These are phyloP conservation scores for Bovichtus diacanthus DNA, from an alignment of 2,797 vertebrate species.

Conservation along the genomic window DNA sequence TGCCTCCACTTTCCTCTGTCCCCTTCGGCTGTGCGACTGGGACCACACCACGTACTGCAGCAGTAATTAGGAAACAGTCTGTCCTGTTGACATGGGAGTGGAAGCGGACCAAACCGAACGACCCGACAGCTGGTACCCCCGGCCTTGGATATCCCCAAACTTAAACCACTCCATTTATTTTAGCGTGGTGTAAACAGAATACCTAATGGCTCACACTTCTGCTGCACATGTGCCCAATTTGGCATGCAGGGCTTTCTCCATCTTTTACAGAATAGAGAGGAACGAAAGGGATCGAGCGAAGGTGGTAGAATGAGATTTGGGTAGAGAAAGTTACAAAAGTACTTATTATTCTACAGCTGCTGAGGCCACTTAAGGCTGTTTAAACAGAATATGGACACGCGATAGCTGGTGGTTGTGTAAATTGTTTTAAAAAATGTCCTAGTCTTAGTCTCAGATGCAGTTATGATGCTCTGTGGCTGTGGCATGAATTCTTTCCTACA, in stretches of 20 bases:
- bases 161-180: slow-evolving; percentile 82
- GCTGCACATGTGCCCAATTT: slow-evolving; percentile 77
- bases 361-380: slow-evolving; percentile 57
- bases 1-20: slow-evolving; percentile 78
- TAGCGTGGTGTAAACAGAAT: slow-evolving; percentile 83
- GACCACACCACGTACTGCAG: slow-evolving; percentile 72
- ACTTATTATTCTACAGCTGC: slow-evolving; percentile 70
- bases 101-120: slow-evolving; percentile 74
- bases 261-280: slow-evolving; percentile 48
- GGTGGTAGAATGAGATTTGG: slow-evolving; percentile 19
- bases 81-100: slow-evolving; percentile 79
- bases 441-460: slow-evolving; percentile 7
- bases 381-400: slow-evolving; percentile 37
- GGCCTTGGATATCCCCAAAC: slow-evolving; percentile 78
- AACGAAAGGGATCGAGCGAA: slow-evolving; percentile 15
- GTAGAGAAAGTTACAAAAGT: slow-evolving; percentile 44
- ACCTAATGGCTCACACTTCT: slow-evolving; percentile 81
- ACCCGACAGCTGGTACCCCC: slow-evolving; percentile 78
- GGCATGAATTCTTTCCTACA: slow-evolving; percentile 23
- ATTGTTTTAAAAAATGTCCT: slow-evolving; percentile 34
- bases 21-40: slow-evolving; percentile 72
- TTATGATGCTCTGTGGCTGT: slow-evolving; percentile 8
- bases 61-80: slow-evolving; percentile 78
- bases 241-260: slow-evolving; percentile 55
- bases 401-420: slow-evolving; percentile 47